Evolutionary conservation across 2,888 invertebrate species (phyloP), one percentile per base, ranked within the genome.

Genomic region (Flabesymbios commensalis): DNA sequence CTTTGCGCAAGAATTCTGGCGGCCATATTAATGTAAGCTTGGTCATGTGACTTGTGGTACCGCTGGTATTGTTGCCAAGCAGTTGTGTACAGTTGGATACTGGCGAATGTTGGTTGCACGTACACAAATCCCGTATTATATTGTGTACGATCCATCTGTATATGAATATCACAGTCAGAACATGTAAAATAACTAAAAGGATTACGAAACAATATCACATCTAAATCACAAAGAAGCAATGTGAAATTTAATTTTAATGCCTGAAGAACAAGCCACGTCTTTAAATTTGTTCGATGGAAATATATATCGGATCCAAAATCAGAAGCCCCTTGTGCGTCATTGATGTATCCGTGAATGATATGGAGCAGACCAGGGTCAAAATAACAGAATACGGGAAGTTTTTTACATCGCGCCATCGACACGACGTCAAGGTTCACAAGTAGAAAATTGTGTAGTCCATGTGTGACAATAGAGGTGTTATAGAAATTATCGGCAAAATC

Each of bases 71-170:
- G 36, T 24, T 33, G 48, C 67, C 67, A 67, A 3, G 64, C 57
- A 5, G 14, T 47, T 17, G 48, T 29, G 49, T 70, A 68, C 10
- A 70, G 52, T 2, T 24, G 22, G 10, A 57, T 54, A 19, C 45
- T 45, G 7, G 31, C 56, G 14, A 19, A 5, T 10, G 66, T 62
- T 14, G 58, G 61, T 42, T 55, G 42, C 10, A 56, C 64, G 45
- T 49, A 59, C 10, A 63, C 66, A 47, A 70, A 70, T 0, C 70
- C 70, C 41, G 63, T 67, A 57, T 70, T 70, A 28, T 57, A 57
- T 47, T 61, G 33, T 10, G 41, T 53, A 2, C 61, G 33, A 41
- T 70, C 68, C 55, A 57, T 63, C 49, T 62, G 62, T 36, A 69
- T 52, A 24, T 65, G 61, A 33, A 70, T 47, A 58, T 69, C 69